Evolutionary conservation across 2,113 vertebrate species (phyloP).

Genomic region (Jaculus jaculus): DNA sequence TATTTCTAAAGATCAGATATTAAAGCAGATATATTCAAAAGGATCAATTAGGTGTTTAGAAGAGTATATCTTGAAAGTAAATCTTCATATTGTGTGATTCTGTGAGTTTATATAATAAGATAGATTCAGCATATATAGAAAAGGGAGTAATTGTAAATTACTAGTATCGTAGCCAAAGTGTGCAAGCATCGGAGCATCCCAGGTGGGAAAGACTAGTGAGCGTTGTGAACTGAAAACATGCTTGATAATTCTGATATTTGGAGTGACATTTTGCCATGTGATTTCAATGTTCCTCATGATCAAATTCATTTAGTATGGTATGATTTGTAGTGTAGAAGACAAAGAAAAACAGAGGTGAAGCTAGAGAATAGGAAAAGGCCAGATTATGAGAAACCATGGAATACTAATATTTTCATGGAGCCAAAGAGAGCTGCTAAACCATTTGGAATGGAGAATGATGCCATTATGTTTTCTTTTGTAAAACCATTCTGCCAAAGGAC

Average conservation of each 20-base stretch:
- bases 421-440: too few species aligned
- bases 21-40: slow-evolving; percentile 1
- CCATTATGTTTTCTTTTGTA: background rate
- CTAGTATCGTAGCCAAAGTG: background rate
- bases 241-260: slow-evolving; percentile 3
- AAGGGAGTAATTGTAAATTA: slow-evolving; percentile 7
- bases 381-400: slow-evolving; percentile 5
- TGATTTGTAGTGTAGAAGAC: background rate
- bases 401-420: background rate
- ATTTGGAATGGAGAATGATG: too few species aligned
- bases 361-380: background rate
- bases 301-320: background rate
- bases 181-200: background rate
- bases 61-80: slow-evolving; percentile 41
- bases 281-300: slow-evolving; percentile 8
- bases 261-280: background rate
- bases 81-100: slow-evolving; percentile 36
- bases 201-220: slow-evolving; percentile 8
- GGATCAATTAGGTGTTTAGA: background rate
- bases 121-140: background rate
- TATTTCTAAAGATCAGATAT: slow-evolving; percentile 5
- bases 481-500: background rate
- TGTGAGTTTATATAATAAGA: background rate
- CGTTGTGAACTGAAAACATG: background rate
- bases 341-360: background rate